Percentiles rank a stretch among this genome's conserved stretches.
Evolutionary conservation across 2,797 vertebrate genomes (phyloP).

Genomic region (Steatocranus sp.): DNA sequence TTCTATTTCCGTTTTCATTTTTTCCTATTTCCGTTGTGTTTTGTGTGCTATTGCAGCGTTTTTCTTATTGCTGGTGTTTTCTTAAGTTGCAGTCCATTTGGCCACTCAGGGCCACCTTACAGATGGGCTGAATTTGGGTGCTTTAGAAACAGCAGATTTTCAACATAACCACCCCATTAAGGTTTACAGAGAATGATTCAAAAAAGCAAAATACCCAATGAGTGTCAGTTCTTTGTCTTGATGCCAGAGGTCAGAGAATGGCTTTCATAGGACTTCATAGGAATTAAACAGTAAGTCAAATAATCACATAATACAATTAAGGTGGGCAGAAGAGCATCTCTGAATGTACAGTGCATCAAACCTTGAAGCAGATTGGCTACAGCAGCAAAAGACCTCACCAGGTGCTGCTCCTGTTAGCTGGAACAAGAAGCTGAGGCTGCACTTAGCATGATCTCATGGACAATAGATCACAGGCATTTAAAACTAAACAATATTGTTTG

Average conservation of each 20-base stretch:
- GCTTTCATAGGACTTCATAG: neutral
- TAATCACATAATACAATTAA: neutral
- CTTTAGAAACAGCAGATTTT: neutral
- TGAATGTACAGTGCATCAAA: neutral
- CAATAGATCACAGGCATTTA: neutral
- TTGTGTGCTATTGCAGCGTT: fast-evolving
- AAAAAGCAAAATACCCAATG: neutral
- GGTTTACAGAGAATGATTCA: neutral
- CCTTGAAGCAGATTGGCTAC: neutral
- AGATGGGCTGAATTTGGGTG: neutral
- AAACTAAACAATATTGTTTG: neutral
- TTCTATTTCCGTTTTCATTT: neutral
- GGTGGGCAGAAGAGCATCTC: neutral
- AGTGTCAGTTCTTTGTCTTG: neutral
- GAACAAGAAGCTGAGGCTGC: neutral
- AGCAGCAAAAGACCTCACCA: neutral
- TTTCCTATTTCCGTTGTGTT: fast-evolving
- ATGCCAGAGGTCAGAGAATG: neutral
- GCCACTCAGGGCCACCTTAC: neutral
- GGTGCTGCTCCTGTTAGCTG: neutral
- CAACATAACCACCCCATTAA: neutral
- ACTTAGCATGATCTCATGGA: neutral
- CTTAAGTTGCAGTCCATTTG: neutral
- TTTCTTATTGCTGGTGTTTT: neutral
- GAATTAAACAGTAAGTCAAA: neutral